These are phyloP conservation scores for Nasonovia ribisnigri DNA, from an alignment of 2,888 invertebrate genomes.

Conservation along the genomic window DNA sequence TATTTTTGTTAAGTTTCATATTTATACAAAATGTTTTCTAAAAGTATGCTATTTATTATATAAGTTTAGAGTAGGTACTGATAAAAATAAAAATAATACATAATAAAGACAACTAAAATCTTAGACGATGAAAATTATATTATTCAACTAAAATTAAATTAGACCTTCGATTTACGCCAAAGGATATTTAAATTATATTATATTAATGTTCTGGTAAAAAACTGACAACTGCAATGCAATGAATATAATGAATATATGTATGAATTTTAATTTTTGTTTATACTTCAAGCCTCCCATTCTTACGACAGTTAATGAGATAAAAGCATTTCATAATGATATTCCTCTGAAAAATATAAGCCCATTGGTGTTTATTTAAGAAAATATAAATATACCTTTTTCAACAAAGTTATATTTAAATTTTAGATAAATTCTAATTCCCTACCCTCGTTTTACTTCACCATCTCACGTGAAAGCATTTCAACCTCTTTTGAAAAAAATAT, in stretches of 20 bases:
- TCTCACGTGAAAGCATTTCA: not conserved
- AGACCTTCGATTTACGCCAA: not conserved
- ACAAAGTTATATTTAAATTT: slow-evolving; percentile 48
- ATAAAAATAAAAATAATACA: not conserved
- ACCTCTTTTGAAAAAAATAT: not conserved
- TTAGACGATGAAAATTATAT: not conserved
- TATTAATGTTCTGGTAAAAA: not conserved
- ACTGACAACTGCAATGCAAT: not conserved
- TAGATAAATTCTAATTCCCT: slow-evolving; percentile 36
- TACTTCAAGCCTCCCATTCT: not conserved
- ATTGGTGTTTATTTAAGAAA: slow-evolving; percentile 28
- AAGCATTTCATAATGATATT: slow-evolving; percentile 42
- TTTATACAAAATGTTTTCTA: not conserved
- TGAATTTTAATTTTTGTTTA: slow-evolving; percentile 33
- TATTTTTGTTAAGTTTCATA: not conserved
- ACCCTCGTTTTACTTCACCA: slow-evolving; percentile 27
- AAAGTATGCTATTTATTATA: not conserved
- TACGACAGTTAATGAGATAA: not conserved
- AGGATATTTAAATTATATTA: not conserved
- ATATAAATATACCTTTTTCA: slow-evolving; percentile 14
- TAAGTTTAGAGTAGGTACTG: not conserved
- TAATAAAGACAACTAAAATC: not conserved
- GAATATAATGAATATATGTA: not conserved
- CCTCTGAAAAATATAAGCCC: not conserved
- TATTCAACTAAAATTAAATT: not conserved